Base-by-base conservation (phyloP, 2,113 vertebrate species). In the Phasianus colchicus region DNA sequence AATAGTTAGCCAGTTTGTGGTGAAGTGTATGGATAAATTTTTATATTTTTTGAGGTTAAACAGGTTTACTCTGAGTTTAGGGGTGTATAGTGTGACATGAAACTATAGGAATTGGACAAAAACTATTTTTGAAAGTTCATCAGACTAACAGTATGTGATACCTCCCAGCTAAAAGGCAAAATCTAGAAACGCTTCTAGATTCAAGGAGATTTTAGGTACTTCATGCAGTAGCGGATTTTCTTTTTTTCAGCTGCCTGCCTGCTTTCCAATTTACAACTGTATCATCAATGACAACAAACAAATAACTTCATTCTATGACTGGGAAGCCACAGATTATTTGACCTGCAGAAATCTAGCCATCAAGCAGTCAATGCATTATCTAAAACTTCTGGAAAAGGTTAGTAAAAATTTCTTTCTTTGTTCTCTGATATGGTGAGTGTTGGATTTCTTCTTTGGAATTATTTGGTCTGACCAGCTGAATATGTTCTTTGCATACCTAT, bases 91-190 rank as follows among this genome's bases (percentile, higher is more conserved):
- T 0, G 0, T 32, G 16, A 12, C 0, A 2, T 4, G 2, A 43
- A 30, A 8, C 3, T 2, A 0, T 1, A 1, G 3, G 2, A 58
- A 6, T 19, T 6, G 4, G 14, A 3, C 1, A 25, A 7, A 16
- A 57, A 13, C 1, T 43, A 5, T 3, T 43, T 42, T 36, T 40
- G 13, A 2, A 19, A 34, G 11, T 5, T 27, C 10, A 14, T 1
- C 0, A 10, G 40, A 6, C 9, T 40, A 50, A 4, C 1, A 57
- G 2, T 10, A 4, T 29, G 6, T 63, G 8, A 1, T 76, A 10
- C 0, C 4, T 65, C 5, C 9, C 21, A 58, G 43, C 4, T 48
- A 7, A 5, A 30, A 10, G 4, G 0, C 20, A 30, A 16, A 57
- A 34, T 6, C 42, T 43, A 43, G 1, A 11, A 40, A 25, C 1